Evolutionary conservation across 2,888 invertebrate species (phyloP).

Genomic region (Eupithecia inturbata): DNA sequence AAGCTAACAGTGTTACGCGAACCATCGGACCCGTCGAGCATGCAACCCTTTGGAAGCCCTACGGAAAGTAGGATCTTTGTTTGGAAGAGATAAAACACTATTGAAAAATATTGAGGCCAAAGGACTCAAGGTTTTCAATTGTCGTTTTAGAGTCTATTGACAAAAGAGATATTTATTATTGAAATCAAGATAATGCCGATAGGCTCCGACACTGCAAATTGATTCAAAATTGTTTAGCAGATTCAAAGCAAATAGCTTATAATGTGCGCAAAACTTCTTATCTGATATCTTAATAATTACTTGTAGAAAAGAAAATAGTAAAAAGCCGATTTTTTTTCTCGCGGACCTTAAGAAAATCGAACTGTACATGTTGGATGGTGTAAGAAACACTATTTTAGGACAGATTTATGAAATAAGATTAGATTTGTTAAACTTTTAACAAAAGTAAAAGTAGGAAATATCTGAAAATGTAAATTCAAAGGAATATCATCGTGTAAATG

Average conservation of each 20-base stretch:
- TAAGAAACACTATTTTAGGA: not conserved
- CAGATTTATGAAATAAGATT: conserved; percentile 12
- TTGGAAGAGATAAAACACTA: not conserved
- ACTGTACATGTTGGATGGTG: not conserved
- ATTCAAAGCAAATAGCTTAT: too few relatives aligned
- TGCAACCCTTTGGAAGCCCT: not conserved
- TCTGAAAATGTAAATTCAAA: conserved; percentile 44
- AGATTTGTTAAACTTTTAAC: conserved; percentile 8
- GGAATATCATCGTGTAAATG: conserved; percentile 49
- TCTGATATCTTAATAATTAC: too few relatives aligned
- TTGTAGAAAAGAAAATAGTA: too few relatives aligned
- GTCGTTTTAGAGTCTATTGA: too few relatives aligned
- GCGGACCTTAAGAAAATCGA: too few relatives aligned
- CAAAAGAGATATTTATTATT: too few relatives aligned
- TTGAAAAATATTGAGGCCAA: not conserved
- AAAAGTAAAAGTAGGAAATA: conserved; percentile 29
- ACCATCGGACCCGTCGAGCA: not conserved
- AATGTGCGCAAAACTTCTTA: too few relatives aligned
- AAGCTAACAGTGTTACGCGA: not conserved
- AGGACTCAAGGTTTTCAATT: not conserved
- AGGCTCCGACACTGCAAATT: too few relatives aligned
- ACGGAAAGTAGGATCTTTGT: not conserved
- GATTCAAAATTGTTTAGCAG: too few relatives aligned
- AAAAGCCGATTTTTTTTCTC: too few relatives aligned
- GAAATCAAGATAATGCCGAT: too few relatives aligned